Base-by-base conservation (phyloP, 2,888 invertebrate species). In the Agonopterix subpropinquella region DNA sequence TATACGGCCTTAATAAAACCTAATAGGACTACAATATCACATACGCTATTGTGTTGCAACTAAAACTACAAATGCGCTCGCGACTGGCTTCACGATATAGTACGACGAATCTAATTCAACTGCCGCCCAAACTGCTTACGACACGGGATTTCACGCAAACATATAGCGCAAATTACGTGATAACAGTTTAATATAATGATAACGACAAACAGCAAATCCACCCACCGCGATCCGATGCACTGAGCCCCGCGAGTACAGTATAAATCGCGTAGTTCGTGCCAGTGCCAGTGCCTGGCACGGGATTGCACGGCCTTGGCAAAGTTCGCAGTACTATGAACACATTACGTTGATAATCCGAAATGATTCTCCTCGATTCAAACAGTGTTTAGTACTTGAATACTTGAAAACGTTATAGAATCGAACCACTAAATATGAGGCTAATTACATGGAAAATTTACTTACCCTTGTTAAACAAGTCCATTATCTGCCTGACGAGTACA, bases 261-360 rank as follows among this genome's bases (percentile, higher is more conserved):
- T 36, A 47, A 48, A 39, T 39, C 28, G 39, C n/a, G n/a, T 50
- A 47, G 47, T 57, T 47, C 50, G 56, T 47, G 48, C 36, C 48
- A 47, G 51, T 61, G 74, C 52, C 66, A 58, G 85, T 84, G 67
- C 84, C 87, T 74, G 87, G 85, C 72, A 88, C 87, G 70, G 62
- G 58, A 61, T 59, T 65, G 68, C 64, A 74, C 87, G 87, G 80
- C 87, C 87, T 88, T 87, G 86, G 73, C 73, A 65, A 59, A 69
- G 74, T 73, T 78, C 80, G 74, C 73, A 71, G 70, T 70, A 73
- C 44, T 9, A 71, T 64, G 65, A 61, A 61, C 55, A 57, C 55
- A 51, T 8, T 39, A n/a, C 9, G 9, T 39, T 10, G 28, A 28
- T 28, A 28, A 28, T 28, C 28, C 28, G 5, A 28, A 28, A 7